Evolutionary conservation across 2,797 vertebrate species (phyloP), one percentile per base, ranked within the genome.

Genomic region (Anomalospiza imberbis): DNA sequence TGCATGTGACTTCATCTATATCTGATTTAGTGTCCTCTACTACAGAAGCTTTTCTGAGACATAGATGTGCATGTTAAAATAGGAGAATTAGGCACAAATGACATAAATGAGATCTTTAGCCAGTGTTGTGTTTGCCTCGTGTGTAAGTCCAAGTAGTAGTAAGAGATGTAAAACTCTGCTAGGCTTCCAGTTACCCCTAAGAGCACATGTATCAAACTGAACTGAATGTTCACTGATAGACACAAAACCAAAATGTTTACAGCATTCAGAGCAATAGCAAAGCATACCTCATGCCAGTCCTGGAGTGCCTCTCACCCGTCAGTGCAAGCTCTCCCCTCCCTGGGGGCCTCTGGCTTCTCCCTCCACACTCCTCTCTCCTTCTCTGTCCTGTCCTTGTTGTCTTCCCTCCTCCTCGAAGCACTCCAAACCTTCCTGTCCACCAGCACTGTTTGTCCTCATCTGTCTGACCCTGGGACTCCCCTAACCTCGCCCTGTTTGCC

Each of bases 231-330:
- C 92, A 80, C 89, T 21, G 79, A 86, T 68, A 96, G 94, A 96
- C 94, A 96, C 95, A 97, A 97, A 97, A 29, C 71, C 77, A 92
- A 97, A 96, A 97, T 97, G 97, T 98, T 98, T 97, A 98, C 97
- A 98, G 95, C 96, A 96, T 97, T 96, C 95, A 97, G 95, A 97
- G 98, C 97, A 98, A 98, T 98, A 98, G 96, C 93, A 87, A 96
- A 96, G 91, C 96, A 97, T 98, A 97, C 97, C 97, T 98, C 97
- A 97, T 82, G 94, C 95, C 91, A 50, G 47, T 83, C 91, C 91
- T 80, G 89, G 85, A 93, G 62, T 91, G 77, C 95, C 88, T 91
- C 94, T 96, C 54, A 34, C 79, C 45, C 1, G 0, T 50, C 84
- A 63, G 42, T 73, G 62, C 83, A 72, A n/a, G 55, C 47, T 91